Conservation (phyloP, 2,797 vertebrate genomes). For the Simalia tracyae region DNA sequence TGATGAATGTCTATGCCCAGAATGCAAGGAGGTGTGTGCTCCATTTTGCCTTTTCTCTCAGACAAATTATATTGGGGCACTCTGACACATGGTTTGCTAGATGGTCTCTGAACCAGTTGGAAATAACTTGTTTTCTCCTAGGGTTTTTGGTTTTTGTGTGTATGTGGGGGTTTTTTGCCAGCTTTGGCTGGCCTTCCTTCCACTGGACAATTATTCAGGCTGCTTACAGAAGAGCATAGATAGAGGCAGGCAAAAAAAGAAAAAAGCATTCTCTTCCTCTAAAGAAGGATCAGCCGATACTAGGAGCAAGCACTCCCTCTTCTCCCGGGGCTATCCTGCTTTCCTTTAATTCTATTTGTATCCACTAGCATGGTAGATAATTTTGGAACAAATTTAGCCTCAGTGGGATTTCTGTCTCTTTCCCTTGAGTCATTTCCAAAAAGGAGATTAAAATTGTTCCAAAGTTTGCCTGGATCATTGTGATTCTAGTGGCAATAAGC, state of each 20-base stretch:
- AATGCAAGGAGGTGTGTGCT: background rate
- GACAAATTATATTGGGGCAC: background rate
- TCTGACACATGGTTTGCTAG: background rate
- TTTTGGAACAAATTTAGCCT: conserved; percentile 64
- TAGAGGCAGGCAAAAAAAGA: background rate
- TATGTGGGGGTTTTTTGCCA: background rate
- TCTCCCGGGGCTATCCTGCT: conserved; percentile 27
- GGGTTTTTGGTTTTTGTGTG: too few relatives aligned
- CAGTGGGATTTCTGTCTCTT: conserved; percentile 51
- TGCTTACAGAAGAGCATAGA: background rate
- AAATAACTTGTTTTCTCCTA: background rate
- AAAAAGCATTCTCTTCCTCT: background rate
- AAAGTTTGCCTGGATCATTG: conserved; percentile 37
- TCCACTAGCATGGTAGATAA: conserved; percentile 67
- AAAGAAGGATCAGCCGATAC: background rate
- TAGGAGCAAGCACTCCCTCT: background rate
- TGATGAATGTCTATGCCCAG: background rate
- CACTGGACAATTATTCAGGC: background rate
- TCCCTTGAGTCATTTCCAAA: conserved; percentile 59
- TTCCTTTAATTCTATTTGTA: conserved; percentile 60
- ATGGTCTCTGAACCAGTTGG: background rate
- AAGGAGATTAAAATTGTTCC: conserved; percentile 65
- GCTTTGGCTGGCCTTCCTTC: background rate
- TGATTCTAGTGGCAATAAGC: conserved; percentile 55
- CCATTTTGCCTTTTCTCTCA: background rate